phyloP scores from a whole-genome alignment of 1,140 invertebrate species.

The Melanaphis sacchari region DNA sequence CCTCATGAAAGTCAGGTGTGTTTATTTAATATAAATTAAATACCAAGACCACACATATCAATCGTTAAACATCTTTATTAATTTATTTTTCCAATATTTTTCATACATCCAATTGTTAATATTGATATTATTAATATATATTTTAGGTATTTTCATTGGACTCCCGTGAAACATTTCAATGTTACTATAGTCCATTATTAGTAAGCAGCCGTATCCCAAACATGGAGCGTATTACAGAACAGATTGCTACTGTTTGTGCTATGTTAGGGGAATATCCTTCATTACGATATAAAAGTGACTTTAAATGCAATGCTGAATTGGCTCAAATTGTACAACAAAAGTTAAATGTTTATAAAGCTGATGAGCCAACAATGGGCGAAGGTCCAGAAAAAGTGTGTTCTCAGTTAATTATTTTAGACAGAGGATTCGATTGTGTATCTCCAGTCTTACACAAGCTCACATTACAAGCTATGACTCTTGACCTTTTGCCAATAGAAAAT shows the following conservation, averaged over 20 bases:
- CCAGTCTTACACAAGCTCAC: slow-evolving; percentile 98
- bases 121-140: neutral
- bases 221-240: slow-evolving; percentile 93
- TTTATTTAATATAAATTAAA: slow-evolving; percentile 17
- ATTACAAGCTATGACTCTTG: slow-evolving; percentile 99
- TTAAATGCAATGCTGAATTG: slow-evolving; percentile 94
- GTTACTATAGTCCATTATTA: slow-evolving; percentile 91
- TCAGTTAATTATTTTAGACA: slow-evolving; percentile 94
- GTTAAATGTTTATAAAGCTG: slow-evolving; percentile 98
- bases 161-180: slow-evolving; percentile 94
- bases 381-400: slow-evolving; percentile 94
- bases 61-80: neutral
- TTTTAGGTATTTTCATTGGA: slow-evolving; percentile 95
- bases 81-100: neutral
- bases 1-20: slow-evolving; percentile 97
- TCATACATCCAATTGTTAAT: neutral
- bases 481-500: slow-evolving; percentile 97
- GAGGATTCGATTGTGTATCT: slow-evolving; percentile 98
- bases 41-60: neutral
- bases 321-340: slow-evolving; percentile 98
- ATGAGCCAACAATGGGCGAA: slow-evolving; percentile 99
- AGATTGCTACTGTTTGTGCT: slow-evolving; percentile 99
- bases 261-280: slow-evolving; percentile 98
- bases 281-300: slow-evolving; percentile 94
- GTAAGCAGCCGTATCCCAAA: slow-evolving; percentile 75